These are phyloP conservation scores for Lasioglossum oenotherae DNA, from an alignment of 2,888 invertebrate species.

Conservation along the genomic window DNA sequence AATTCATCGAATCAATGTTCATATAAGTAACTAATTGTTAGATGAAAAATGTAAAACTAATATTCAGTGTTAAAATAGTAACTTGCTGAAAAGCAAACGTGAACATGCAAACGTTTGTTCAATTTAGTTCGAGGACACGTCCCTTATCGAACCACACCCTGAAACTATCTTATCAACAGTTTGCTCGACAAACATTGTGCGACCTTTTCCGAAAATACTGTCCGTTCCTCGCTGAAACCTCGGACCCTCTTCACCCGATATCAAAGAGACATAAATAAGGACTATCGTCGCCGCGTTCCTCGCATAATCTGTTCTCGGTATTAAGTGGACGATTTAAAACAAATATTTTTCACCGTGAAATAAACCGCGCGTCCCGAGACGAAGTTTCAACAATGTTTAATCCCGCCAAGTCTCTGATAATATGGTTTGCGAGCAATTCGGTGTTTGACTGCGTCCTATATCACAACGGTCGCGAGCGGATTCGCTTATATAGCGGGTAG, in stretches of 20 bases:
- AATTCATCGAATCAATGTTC: too few relatives aligned
- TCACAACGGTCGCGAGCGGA: constrained; percentile 4
- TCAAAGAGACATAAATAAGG: not conserved
- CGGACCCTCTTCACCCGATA: not conserved
- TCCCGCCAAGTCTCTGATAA: not conserved
- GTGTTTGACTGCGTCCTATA: not conserved
- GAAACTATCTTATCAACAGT: not conserved
- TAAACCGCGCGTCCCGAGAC: not conserved
- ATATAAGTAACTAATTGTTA: too few relatives aligned
- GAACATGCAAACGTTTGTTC: not conserved
- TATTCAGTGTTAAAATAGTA: too few relatives aligned
- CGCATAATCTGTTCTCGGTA: not conserved
- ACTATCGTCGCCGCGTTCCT: not conserved
- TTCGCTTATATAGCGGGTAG: not conserved
- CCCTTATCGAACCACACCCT: not conserved
- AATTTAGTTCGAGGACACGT: not conserved
- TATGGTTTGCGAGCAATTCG: not conserved
- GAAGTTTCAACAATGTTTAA: not conserved
- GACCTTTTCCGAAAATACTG: not conserved
- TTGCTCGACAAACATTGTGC: not conserved
- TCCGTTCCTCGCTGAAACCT: not conserved
- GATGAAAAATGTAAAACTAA: too few relatives aligned
- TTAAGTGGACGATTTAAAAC: not conserved
- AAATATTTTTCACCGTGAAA: not conserved
- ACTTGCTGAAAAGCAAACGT: too few relatives aligned